Base-by-base conservation (phyloP, 2,113 vertebrate genomes). In the Chloebia gouldiae region DNA sequence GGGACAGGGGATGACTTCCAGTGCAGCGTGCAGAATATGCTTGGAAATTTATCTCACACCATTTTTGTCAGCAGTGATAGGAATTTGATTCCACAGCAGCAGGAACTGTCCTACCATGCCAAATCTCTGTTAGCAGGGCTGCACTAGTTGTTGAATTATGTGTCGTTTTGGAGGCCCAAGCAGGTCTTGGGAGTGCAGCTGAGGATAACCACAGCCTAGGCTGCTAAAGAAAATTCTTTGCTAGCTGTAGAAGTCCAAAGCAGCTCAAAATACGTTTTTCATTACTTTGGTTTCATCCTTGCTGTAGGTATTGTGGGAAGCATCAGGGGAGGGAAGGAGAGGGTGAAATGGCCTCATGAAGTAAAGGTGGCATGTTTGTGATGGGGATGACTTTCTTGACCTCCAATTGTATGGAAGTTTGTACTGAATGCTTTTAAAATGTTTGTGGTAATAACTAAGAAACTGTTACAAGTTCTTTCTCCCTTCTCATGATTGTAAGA, bases 181-280 rank as follows among this genome's bases (percentile, higher is more conserved):
- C 53, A 89, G 72, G 61, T 94, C 69, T 51, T 89, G 80, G 78
- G 85, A 70, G 83, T 81, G 77, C 69, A 93, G 22, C 51, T 86
- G 73, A 81, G 88, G 77, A 86, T 86, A 93, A 56, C 80, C 44
- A 53, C 49, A 86, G 51, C 35, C 33, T 47, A 40, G 33, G 51
- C 77, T 86, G 72, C 39, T 83, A 60, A 81, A 90, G 60, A 92
- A 93, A 60, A 51, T 60, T 91, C 51, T 86, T 78, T 81, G 30
- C 35, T 75, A 44, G 24, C 60, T 91, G 33, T 66, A 51, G 83
- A 73, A 75, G 49, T 91, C 83, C 21, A 56, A 30, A 75, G 45
- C 40, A 77, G 51, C 27, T 86, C 33, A 72, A 50, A 92, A 64
- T 70, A 73, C 2, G 0, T 66, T 92, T 89, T 91, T 64, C 19